Conservation (phyloP, 2,888 invertebrate species). For the Nymphalis c-album region DNA sequence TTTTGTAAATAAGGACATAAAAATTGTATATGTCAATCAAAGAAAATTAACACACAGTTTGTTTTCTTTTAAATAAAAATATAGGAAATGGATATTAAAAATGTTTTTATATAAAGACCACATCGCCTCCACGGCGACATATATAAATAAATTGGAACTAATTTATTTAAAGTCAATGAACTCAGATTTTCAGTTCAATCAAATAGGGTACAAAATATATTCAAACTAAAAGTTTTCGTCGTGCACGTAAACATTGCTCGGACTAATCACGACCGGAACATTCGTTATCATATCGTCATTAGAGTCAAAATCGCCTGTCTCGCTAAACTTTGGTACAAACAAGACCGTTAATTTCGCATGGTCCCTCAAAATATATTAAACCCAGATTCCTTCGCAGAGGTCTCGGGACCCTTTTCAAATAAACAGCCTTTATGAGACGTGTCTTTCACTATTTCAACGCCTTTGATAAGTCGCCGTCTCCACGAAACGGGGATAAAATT, state of each 20-base stretch:
- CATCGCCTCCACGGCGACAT: too few species aligned
- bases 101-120: too few species aligned
- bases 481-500: slow-evolving; percentile 23
- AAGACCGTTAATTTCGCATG: slow-evolving; percentile 30
- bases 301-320: slow-evolving; percentile 12
- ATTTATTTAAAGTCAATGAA: too few species aligned
- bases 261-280: background rate
- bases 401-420: slow-evolving; percentile 50
- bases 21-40: too few species aligned
- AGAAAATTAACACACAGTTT: too few species aligned
- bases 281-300: slow-evolving; percentile 1
- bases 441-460: slow-evolving; percentile 44
- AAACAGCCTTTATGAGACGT: slow-evolving; percentile 49
- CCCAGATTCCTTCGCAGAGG: slow-evolving; percentile 45
- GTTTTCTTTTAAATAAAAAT: too few species aligned
- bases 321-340: slow-evolving; percentile 31
- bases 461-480: slow-evolving; percentile 37
- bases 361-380: slow-evolving; percentile 54
- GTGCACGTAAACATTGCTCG: slow-evolving; percentile 1
- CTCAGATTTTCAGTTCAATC: background rate
- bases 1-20: too few species aligned
- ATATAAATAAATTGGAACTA: too few species aligned
- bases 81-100: too few species aligned
- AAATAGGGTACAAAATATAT: slow-evolving; percentile 2
- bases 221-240: background rate